These are phyloP conservation scores for Micronisus gabar DNA, from an alignment of 2,113 vertebrate species.

Conservation along the genomic window DNA sequence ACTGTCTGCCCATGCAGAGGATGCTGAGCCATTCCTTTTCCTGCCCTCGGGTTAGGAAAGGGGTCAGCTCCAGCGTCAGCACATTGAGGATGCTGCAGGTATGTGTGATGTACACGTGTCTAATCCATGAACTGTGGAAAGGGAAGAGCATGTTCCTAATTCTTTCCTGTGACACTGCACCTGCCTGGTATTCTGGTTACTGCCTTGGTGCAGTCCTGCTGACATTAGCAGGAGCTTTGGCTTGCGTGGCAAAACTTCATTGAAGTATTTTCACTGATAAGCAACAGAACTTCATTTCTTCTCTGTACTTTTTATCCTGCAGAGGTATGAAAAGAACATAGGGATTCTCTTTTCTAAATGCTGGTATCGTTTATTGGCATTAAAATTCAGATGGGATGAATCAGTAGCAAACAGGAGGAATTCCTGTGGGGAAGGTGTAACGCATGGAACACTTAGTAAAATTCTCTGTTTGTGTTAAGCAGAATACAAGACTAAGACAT, in stretches of 20 bases:
- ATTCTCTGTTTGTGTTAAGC: neutral
- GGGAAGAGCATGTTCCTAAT: neutral
- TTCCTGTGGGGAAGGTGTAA: neutral
- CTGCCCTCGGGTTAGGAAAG: neutral
- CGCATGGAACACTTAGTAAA: neutral
- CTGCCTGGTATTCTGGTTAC: neutral
- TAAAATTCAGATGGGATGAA: neutral
- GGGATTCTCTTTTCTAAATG: neutral
- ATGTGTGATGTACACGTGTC: neutral
- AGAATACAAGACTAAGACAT: neutral
- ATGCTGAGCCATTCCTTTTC: neutral
- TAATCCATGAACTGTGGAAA: neutral
- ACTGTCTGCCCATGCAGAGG: neutral
- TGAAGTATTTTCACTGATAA: neutral
- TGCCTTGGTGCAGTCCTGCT: neutral
- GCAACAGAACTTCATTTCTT: neutral
- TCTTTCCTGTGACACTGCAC: neutral
- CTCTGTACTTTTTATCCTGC: neutral
- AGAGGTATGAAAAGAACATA: neutral
- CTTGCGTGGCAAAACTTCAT: fast-evolving
- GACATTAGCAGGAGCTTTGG: neutral
- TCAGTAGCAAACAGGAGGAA: neutral
- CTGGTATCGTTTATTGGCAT: neutral
- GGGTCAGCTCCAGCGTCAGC: neutral
- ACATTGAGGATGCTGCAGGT: neutral